A percentile compares a stretch with the other conserved stretches of the same genome.
Evolutionary conservation across 2,888 invertebrate genomes (phyloP).

Genomic region (Mythimna loreyi): DNA sequence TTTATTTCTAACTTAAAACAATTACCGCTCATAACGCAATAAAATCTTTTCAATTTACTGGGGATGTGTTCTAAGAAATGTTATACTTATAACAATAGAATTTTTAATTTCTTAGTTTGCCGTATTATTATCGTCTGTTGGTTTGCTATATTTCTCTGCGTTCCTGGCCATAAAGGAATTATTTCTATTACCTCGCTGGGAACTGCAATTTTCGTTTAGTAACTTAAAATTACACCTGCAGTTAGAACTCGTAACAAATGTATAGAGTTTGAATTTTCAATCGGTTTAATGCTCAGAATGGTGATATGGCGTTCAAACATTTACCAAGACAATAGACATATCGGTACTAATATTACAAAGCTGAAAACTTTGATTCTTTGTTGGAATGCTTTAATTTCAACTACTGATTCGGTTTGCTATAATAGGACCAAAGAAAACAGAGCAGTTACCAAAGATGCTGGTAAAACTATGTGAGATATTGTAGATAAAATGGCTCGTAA

Average conservation of each 20-base stretch:
- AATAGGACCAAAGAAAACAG: no score
- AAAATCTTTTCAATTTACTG: not conserved
- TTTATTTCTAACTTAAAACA: not conserved
- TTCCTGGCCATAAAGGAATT: slow-evolving; percentile 1
- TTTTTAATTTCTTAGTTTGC: not conserved
- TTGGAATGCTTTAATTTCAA: no score
- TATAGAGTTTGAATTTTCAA: not conserved
- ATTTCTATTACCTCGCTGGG: not conserved
- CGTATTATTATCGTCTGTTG: not conserved
- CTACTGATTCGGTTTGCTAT: no score
- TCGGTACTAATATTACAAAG: not conserved
- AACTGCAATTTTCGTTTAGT: slow-evolving; percentile 3
- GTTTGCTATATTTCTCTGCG: not conserved
- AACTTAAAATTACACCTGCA: slow-evolving; percentile 10
- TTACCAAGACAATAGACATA: slow-evolving; percentile 3
- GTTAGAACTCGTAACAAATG: not conserved
- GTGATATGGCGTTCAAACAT: not conserved
- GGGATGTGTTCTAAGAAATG: slow-evolving; percentile 5
- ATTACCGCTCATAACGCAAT: not conserved
- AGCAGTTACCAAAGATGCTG: no score
- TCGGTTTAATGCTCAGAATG: not conserved
- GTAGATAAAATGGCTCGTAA: slow-evolving; percentile 10
- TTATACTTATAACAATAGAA: not conserved
- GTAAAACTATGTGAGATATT: no score
- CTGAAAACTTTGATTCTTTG: no score